Percentiles rank a stretch among this genome's conserved stretches.
Evolutionary conservation across 2,888 invertebrate genomes (phyloP).

Genomic region (Rhagium mordax): DNA sequence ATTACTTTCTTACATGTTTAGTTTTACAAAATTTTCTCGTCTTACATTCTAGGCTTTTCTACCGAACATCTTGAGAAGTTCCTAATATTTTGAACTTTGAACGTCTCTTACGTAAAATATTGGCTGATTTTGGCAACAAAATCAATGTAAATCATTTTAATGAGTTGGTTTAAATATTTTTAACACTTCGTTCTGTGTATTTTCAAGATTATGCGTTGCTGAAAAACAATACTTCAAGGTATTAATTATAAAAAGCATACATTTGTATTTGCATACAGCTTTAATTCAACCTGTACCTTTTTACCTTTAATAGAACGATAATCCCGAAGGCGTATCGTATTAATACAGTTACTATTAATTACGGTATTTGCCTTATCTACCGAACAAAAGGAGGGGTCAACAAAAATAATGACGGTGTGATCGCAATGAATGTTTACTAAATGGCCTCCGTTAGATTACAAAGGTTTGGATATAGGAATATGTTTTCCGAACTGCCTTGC

Average conservation of each 20-base stretch:
- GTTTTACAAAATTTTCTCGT: too few relatives aligned
- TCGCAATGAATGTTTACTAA: slow-evolving; percentile 40
- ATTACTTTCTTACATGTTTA: too few relatives aligned
- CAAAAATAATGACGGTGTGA: slow-evolving; percentile 51
- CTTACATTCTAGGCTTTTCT: too few relatives aligned
- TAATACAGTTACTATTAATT: slow-evolving; percentile 55
- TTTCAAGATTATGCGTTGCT: not conserved
- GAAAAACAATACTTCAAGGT: not conserved
- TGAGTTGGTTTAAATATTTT: too few relatives aligned
- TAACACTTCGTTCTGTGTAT: not conserved
- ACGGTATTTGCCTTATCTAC: slow-evolving; percentile 55
- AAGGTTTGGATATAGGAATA: slow-evolving; percentile 28
- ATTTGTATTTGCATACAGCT: not conserved
- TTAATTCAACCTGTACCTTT: not conserved
- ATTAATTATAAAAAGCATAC: not conserved
- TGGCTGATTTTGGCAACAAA: too few relatives aligned
- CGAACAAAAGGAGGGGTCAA: slow-evolving; percentile 49
- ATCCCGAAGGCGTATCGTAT: slow-evolving; percentile 40
- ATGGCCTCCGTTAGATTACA: slow-evolving; percentile 40
- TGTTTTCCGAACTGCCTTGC: not conserved
- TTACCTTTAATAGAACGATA: slow-evolving; percentile 37
- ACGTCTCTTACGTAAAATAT: too few relatives aligned
- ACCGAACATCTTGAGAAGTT: too few relatives aligned
- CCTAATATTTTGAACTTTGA: too few relatives aligned
- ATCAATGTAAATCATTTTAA: too few relatives aligned